phyloP scores from a whole-genome alignment of 2,888 invertebrate species.

The Scaptomyza parva region DNA sequence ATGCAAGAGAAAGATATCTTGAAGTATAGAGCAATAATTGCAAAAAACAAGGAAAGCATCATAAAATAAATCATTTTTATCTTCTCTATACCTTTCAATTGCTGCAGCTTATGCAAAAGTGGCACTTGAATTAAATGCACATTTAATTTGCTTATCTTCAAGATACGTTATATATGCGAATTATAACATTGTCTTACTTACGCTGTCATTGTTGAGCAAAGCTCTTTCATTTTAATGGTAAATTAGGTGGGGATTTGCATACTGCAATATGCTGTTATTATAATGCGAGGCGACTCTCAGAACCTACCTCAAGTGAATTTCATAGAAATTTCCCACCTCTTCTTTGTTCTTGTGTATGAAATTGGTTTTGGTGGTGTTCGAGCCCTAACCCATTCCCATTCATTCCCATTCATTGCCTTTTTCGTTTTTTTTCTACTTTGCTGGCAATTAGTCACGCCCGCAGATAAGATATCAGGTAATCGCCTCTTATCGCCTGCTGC shows the following conservation, averaged over 20 bases:
- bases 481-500: slow-evolving; percentile 70
- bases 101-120: neutral
- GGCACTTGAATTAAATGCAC: neutral
- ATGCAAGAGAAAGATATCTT: too few relatives aligned
- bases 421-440: too few relatives aligned
- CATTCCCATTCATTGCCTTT: slow-evolving; percentile 35
- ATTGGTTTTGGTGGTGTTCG: slow-evolving; percentile 31
- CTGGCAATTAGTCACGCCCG: slow-evolving; percentile 72
- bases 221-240: neutral
- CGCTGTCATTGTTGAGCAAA: slow-evolving; percentile 19
- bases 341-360: slow-evolving; percentile 14
- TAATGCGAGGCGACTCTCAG: slow-evolving; percentile 3
- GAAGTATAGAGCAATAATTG: too few relatives aligned
- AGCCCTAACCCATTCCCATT: slow-evolving; percentile 25
- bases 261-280: slow-evolving; percentile 31
- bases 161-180: too few relatives aligned
- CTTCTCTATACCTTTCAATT: neutral
- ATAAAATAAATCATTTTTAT: too few relatives aligned
- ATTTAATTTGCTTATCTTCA: neutral
- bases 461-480: slow-evolving; percentile 72
- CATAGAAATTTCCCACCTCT: slow-evolving; percentile 11
- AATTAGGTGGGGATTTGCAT: slow-evolving; percentile 25
- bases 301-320: slow-evolving; percentile 66
- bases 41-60: too few relatives aligned
- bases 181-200: neutral